A percentile compares a stretch with the other conserved stretches of the same genome.
These are phyloP conservation scores for Ictalurus punctatus DNA, from an alignment of 2,113 vertebrate genomes.

Conservation along the genomic window DNA sequence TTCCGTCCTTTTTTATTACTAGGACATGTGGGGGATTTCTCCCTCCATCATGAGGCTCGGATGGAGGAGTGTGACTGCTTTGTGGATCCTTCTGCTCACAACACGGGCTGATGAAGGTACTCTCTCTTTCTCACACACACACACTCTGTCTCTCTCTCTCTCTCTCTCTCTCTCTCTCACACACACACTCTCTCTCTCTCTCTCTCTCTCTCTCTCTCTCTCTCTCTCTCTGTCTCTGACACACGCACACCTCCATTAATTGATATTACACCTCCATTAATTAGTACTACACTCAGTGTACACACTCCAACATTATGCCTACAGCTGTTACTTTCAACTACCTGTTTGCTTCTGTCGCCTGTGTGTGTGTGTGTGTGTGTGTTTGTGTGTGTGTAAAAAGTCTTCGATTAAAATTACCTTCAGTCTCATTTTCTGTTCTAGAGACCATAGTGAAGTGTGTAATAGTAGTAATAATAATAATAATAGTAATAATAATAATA, in stretches of 20 bases:
- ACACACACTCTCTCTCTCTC: too few species aligned
- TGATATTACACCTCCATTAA: not conserved
- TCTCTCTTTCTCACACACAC: not conserved
- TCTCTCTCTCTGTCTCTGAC: too few species aligned
- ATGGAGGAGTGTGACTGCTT: constrained; percentile 56
- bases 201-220: too few species aligned
- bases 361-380: not conserved
- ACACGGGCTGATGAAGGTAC: constrained; percentile 73
- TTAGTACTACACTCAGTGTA: not conserved
- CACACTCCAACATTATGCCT: not conserved
- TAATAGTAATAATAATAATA: too few species aligned
- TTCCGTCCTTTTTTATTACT: constrained; percentile 3
- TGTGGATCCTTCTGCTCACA: constrained; percentile 61
- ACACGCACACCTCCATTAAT: not conserved
- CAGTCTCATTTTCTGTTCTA: too few species aligned
- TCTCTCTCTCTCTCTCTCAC: too few species aligned
- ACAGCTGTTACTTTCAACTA: constrained; percentile 26
- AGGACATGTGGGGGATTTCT: constrained; percentile 20
- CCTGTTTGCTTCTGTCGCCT: constrained; percentile 33
- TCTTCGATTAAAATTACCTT: too few species aligned
- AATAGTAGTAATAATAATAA: too few species aligned
- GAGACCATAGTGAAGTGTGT: too few species aligned
- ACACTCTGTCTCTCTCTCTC: too few species aligned
- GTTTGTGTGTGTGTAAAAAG: not conserved
- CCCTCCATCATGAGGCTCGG: constrained; percentile 68